Evolutionary conservation across 2,113 vertebrate species (phyloP).

Genomic region (Columba livia): DNA sequence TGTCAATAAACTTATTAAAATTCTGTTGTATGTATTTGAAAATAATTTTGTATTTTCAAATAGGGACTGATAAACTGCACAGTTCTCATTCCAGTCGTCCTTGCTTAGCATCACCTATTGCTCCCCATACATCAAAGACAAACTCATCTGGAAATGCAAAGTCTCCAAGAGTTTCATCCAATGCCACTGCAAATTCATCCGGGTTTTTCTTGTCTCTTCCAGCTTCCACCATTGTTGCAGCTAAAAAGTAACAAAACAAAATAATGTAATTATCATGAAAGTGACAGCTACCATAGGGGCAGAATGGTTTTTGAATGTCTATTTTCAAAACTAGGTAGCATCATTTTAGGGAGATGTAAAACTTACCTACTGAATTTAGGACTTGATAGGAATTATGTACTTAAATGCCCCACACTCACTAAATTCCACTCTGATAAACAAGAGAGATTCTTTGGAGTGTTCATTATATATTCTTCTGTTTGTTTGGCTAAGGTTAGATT

Average conservation of each 20-base stretch:
- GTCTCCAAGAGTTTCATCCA: conserved; percentile 92
- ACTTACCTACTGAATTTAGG: not conserved
- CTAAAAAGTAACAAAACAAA: conserved; percentile 63
- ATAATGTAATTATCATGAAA: not conserved
- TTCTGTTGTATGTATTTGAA: not conserved
- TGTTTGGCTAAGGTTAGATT: not conserved
- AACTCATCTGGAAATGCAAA: conserved; percentile 98
- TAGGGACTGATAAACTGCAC: not conserved
- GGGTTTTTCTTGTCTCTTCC: conserved; percentile 93
- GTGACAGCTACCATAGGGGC: not conserved
- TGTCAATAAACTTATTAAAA: not conserved
- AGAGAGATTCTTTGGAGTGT: not conserved
- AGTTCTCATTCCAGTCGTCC: conserved; percentile 73
- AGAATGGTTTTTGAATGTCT: not conserved
- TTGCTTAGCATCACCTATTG: conserved; percentile 89
- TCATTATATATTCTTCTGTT: not conserved
- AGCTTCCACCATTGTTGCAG: conserved; percentile 95
- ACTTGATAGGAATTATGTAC: not conserved
- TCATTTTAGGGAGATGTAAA: not conserved
- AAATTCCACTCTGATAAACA: not conserved
- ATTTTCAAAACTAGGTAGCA: not conserved
- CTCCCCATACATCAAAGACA: conserved; percentile 95
- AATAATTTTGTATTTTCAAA: not conserved
- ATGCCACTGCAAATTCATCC: conserved; percentile 91
- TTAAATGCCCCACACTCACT: not conserved